phyloP scores from a whole-genome alignment of 1,140 invertebrate species.

The Saxidomus purpurata region DNA sequence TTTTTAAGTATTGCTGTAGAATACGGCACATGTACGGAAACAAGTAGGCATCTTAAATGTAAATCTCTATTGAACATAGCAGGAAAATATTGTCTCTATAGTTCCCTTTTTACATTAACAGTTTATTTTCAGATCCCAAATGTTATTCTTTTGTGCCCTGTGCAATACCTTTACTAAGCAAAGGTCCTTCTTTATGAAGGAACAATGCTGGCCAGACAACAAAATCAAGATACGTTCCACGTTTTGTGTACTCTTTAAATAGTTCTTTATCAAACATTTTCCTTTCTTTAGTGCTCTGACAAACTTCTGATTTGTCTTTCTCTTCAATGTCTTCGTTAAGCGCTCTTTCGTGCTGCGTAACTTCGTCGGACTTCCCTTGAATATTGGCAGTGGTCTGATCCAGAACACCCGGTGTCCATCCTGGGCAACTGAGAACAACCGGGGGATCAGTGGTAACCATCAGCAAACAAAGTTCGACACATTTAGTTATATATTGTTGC shows the following conservation, averaged over 20 bases:
- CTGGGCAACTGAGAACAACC: conserved; percentile 71
- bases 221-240: conserved; percentile 57
- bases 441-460: conserved; percentile 26
- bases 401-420: background rate
- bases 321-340: background rate
- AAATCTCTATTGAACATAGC: no score
- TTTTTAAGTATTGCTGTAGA: no score
- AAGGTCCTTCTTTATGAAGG: conserved; percentile 57
- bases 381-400: no score
- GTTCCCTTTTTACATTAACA: no score
- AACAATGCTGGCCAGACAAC: conserved; percentile 70
- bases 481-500: conserved; percentile 1
- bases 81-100: no score
- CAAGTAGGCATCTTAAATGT: no score
- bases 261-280: conserved; percentile 37
- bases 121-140: no score
- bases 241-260: conserved; percentile 60
- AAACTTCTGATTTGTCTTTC: background rate
- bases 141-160: conserved; percentile 41
- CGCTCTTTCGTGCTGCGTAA: background rate
- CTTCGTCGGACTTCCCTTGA: background rate
- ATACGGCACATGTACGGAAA: no score
- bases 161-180: conserved; percentile 67
- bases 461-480: conserved; percentile 9
- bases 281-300: background rate